Conservation (phyloP, 2,888 invertebrate genomes). For the Ophraella communa region DNA sequence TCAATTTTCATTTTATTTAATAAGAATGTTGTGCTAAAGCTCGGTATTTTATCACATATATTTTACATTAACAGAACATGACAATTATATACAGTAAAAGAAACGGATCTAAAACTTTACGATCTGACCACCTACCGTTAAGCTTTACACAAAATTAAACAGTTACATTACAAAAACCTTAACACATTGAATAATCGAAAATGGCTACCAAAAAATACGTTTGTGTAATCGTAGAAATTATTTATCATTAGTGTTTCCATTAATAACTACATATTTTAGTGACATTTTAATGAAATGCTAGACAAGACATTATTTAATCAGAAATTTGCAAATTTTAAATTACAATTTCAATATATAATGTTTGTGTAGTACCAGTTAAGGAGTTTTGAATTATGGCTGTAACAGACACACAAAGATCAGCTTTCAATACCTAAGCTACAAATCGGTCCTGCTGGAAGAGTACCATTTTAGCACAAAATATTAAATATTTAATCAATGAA, state of each 20-base stretch:
- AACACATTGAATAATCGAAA: neutral
- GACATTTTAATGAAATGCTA: no score
- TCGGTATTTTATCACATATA: conserved; percentile 12
- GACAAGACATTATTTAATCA: no score
- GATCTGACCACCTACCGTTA: neutral
- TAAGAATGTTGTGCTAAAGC: conserved; percentile 3
- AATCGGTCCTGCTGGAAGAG: no score
- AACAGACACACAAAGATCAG: no score
- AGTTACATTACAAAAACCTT: neutral
- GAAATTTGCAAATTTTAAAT: neutral
- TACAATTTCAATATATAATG: neutral
- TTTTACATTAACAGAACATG: neutral
- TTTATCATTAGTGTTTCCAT: no score
- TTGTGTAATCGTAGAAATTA: no score
- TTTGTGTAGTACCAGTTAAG: neutral
- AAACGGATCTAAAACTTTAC: neutral
- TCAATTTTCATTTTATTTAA: conserved; percentile 9
- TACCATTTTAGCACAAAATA: no score
- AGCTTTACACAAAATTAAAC: neutral
- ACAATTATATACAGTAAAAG: neutral
- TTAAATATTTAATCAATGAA: no score
- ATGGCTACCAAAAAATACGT: no score
- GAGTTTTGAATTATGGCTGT: neutral
- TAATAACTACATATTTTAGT: no score
- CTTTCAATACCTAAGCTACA: no score